Conservation (phyloP, 2,797 vertebrate genomes). For the Scyliorhinus canicula region DNA sequence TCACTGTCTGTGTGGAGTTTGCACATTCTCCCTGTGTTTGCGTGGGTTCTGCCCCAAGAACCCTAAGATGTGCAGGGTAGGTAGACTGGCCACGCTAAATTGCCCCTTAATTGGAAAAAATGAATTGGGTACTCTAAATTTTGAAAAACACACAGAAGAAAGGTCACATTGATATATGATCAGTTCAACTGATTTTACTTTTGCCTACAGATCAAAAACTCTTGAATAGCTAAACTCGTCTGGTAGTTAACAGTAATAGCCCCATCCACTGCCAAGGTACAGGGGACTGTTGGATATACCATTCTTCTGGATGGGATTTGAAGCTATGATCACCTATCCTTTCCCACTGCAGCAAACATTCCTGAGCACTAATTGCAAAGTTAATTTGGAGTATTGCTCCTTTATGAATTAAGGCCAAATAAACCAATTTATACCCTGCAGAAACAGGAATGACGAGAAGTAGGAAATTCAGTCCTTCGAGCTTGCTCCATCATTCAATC, state of each 20-base stretch:
- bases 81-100: too few relatives aligned
- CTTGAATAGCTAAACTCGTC: background rate
- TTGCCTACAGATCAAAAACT: background rate
- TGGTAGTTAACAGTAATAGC: background rate
- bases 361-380: background rate
- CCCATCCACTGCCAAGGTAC: background rate
- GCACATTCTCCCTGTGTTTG: too few relatives aligned
- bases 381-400: background rate
- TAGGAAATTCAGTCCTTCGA: too few relatives aligned
- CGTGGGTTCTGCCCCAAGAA: too few relatives aligned
- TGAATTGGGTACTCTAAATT: too few relatives aligned
- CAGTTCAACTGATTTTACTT: background rate
- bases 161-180: background rate
- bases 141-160: too few relatives aligned
- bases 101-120: too few relatives aligned
- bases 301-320: background rate
- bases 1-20: too few relatives aligned
- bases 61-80: too few relatives aligned
- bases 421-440: background rate
- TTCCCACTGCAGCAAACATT: background rate
- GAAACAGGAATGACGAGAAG: too few relatives aligned
- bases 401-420: background rate
- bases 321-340: background rate
- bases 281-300: background rate
- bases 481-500: too few relatives aligned